Conservation (phyloP, 2,888 invertebrate genomes). For the Ennomos fuscantarius region DNA sequence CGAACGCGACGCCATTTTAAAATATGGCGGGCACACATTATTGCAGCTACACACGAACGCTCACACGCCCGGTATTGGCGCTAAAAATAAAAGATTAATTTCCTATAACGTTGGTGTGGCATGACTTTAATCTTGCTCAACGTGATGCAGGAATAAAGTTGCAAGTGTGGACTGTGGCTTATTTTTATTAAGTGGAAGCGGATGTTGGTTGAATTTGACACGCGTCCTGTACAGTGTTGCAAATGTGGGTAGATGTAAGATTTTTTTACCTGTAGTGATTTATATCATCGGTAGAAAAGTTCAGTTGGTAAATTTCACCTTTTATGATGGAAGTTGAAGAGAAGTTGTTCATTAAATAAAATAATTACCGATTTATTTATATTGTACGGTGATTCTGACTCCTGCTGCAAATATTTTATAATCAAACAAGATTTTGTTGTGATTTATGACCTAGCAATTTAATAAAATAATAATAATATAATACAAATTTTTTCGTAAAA, state of each 20-base stretch:
- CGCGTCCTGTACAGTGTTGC: conserved; percentile 11
- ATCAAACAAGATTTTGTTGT: no score
- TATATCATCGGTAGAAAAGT: no score
- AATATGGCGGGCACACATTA: conserved; percentile 68
- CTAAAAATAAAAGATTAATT: conserved; percentile 82
- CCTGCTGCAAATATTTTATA: no score
- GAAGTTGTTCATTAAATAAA: no score
- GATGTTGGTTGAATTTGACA: conserved; percentile 9
- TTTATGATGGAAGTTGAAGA: no score
- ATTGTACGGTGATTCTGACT: no score
- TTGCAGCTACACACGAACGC: conserved; percentile 67
- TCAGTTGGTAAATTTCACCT: no score
- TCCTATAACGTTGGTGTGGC: conserved; percentile 67
- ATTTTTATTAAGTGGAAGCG: conserved; percentile 25
- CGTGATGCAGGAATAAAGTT: conserved; percentile 48
- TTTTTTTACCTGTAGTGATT: no score
- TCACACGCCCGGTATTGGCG: conserved; percentile 53
- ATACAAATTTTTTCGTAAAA: no score
- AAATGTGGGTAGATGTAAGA: neutral
- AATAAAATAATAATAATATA: no score
- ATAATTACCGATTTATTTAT: no score
- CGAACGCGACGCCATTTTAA: conserved; percentile 69
- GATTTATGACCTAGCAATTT: no score
- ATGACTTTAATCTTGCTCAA: conserved; percentile 58
- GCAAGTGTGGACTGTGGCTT: conserved; percentile 42